Evolutionary conservation across 2,888 invertebrate genomes (phyloP), one percentile per base, ranked within the genome.

Genomic region (Xanthia icteritia): DNA sequence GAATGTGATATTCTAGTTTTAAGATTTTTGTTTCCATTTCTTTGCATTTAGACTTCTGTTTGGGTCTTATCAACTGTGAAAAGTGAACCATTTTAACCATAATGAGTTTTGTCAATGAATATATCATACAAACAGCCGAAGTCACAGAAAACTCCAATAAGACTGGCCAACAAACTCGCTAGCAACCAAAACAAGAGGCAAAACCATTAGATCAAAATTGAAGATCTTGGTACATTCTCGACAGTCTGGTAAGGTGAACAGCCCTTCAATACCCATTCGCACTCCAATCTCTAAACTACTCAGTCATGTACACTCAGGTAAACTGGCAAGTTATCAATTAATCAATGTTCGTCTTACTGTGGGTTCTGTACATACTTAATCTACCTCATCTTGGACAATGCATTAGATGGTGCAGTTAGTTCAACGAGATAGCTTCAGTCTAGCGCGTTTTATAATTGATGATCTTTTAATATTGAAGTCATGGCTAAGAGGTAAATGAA

Each of bases 291-390:
- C 56, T 39, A 15, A 60, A 79, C 31, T 64, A 70, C 69, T 70
- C 17, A 51, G 68, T 63, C 77, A 54, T 48, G 77, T 69, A 74
- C n/a, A 27, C 69, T 54, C 71, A 81, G 69, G 67, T 73, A 48
- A 39, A 69, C 64, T 20, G 45, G 36, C 61, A 73, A 60, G 56
- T 27, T 71, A 76, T 84, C 68, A 84, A 86, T 85, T 79, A 83
- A 79, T 84, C 77, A 82, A 77, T 66, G 77, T 61, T 69, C 75
- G 54, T 82, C 68, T 27, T 51, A 23, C 42, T 42, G 73, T 73
- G 48, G 67, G 48, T 73, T 60, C 68, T 17, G 58, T 61, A 66
- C 73, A 72, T 77, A 79, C 42, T 51, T 70, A 65, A 61, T 71
- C 56, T 61, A 15, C n/a, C 63, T 72, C 11, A 39, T 61, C 71